These are phyloP conservation scores for Sipha flava DNA, from an alignment of 1,140 invertebrate species.

Conservation along the genomic window DNA sequence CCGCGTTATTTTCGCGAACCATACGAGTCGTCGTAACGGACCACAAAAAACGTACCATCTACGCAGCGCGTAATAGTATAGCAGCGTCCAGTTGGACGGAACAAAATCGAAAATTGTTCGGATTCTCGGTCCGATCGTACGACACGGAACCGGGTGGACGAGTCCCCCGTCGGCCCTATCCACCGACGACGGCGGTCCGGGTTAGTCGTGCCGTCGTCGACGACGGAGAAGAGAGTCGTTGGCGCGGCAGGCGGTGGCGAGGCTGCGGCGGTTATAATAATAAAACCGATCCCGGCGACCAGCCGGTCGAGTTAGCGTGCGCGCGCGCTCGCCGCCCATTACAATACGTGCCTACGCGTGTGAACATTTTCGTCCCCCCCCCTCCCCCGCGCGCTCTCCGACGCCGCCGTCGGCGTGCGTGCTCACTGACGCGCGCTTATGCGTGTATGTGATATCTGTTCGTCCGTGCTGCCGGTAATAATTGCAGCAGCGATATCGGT, in stretches of 20 bases:
- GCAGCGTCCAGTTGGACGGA: too few relatives aligned
- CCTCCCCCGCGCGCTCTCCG: too few relatives aligned
- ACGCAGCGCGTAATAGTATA: too few relatives aligned
- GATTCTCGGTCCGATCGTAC: not conserved
- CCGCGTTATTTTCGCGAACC: too few relatives aligned
- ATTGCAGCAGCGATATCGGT: not conserved
- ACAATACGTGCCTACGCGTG: constrained; percentile 19
- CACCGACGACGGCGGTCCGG: not conserved
- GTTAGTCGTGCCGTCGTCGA: not conserved
- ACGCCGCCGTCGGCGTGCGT: too few relatives aligned
- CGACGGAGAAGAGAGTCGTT: not conserved
- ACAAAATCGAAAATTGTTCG: not conserved
- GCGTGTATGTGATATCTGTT: constrained; percentile 8
- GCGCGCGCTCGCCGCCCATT: constrained; percentile 2
- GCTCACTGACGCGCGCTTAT: not conserved
- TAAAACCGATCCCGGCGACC: constrained; percentile 21
- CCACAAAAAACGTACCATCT: too few relatives aligned
- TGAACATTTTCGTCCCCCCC: constrained; percentile 15
- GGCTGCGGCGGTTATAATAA: not conserved
- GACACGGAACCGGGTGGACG: not conserved
- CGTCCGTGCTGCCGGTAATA: constrained; percentile 24
- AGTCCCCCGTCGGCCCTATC: not conserved
- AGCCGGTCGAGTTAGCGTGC: constrained; percentile 16
- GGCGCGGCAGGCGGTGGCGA: not conserved
- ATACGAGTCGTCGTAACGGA: too few relatives aligned